Evolutionary conservation across 92 coral and sea anemone species (phyloP), one percentile per base, ranked within the genome.

Genomic region (Montipora capitata): DNA sequence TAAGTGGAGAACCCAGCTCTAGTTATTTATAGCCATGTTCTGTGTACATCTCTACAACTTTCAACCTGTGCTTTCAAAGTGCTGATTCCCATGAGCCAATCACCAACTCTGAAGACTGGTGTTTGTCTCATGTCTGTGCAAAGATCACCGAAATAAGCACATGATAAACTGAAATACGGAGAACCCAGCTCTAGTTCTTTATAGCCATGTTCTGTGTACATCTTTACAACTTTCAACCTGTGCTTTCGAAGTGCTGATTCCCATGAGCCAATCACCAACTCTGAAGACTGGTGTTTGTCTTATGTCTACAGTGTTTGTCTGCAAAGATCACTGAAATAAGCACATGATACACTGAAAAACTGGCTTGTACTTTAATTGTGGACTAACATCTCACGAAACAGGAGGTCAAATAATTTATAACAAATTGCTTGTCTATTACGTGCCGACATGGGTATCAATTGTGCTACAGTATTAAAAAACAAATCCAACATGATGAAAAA

Each of bases 401-500:
- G 41, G 70, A 65, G 70, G 41, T 65, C 41, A 10, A 65, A 65
- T 65, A 61, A 27, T 27, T 27, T 27, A 48, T 65, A 65, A 65
- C 40, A 65, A 18, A 65, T 65, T 65, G 70, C 70, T 65, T 65
- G 70, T 65, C 70, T 65, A 65, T 65, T 18, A 65, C 70, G 41
- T 65, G 41, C 70, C 41, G 40, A 65, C 70, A 65, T 65, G 70
- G 70, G 13, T 65, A 65, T 65, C 70, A 65, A 5, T 9, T 65
- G 70, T 65, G 70, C 70, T 65, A 68, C 10, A 5, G 10, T 27
- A 48, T 68, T 39, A 68, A 11, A 40, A 83, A 44, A 74, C 12
- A 76, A 79, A 87, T 15, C 82, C 87, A 68, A 69, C 71, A 74
- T 87, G 86, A 74, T 65, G 79, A 43, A 72, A 87, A 63, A 78